Evolutionary conservation across 2,888 invertebrate genomes (phyloP), one percentile per base, ranked within the genome.

Genomic region (Trypoxylon attenuatum): DNA sequence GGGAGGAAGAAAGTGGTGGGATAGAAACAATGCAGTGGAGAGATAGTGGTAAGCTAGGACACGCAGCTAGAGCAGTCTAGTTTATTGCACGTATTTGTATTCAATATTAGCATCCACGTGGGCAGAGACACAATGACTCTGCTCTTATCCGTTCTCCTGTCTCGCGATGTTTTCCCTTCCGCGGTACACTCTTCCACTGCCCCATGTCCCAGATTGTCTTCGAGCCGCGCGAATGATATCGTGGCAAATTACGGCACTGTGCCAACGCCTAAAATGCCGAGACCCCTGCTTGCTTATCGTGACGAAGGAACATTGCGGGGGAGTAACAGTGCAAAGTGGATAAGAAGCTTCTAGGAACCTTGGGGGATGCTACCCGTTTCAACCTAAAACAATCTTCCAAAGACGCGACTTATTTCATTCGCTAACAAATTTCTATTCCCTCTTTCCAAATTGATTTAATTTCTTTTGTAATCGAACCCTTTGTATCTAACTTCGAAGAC

Each of bases 41-140:
- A 66, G 71, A 71, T 71, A 71, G 58, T 45, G 45, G 53, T 23
- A 59, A 67, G n/a, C n/a, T n/a, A n/a, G n/a, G n/a, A n/a, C n/a
- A n/a, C n/a, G n/a, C n/a, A 54, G 51, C 71, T 64, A 65, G 60
- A 55, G 41, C 62, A 54, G 69, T 56, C 58, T 77, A 72, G 73
- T 80, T 80, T 80, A 79, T 77, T 77, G 77, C 72, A 69, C 65
- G 73, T 78, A 80, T 78, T 77, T 76, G 77, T 74, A 76, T 75
- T 77, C 72, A 76, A 82, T 79, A 82, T 81, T 81, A 81, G 76
- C 76, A 77, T 79, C 77, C 72, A 81, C 81, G 82, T 82, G 81
- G 82, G 82, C 73, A 76, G 79, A 76, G 76, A 81, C 78, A 82
- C 82, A 83, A 83, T 82, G 70, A 81, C 71, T 69, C 61, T 63